A percentile compares a stretch with the other conserved stretches of the same genome.
Evolutionary conservation across 2,888 invertebrate genomes (phyloP).

Genomic region (Troilus luridus): DNA sequence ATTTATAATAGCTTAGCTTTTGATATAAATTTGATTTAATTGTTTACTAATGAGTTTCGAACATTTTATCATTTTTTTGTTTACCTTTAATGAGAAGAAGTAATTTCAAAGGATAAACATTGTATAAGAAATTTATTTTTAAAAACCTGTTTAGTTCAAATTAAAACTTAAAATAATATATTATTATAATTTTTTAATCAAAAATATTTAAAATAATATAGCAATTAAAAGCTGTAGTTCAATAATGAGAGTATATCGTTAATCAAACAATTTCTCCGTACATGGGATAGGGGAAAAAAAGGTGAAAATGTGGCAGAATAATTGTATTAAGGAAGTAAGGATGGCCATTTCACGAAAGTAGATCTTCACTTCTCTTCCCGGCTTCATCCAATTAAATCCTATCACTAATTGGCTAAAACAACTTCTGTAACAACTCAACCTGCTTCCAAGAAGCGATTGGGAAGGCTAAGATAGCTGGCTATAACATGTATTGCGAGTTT

Average conservation of each 20-base stretch:
- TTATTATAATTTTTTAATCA: too few relatives aligned
- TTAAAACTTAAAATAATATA: not conserved
- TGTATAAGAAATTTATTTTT: too few relatives aligned
- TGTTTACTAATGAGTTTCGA: too few relatives aligned
- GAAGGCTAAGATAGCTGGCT: not conserved
- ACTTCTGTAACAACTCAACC: not conserved
- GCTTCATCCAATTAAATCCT: slow-evolving; percentile 20
- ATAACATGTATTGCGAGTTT: not conserved
- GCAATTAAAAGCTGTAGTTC: not conserved
- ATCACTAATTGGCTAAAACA: slow-evolving; percentile 1
- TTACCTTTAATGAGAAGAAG: too few relatives aligned
- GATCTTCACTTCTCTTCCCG: not conserved
- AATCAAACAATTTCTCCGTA: not conserved
- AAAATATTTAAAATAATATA: not conserved
- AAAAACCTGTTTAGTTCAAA: too few relatives aligned
- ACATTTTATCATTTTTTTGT: too few relatives aligned
- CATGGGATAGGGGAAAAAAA: not conserved
- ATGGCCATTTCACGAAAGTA: not conserved
- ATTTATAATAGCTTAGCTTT: too few relatives aligned
- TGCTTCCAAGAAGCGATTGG: not conserved
- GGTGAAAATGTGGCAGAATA: not conserved
- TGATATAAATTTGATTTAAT: too few relatives aligned
- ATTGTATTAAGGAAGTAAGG: not conserved
- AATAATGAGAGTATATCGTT: not conserved
- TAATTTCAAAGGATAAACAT: too few relatives aligned